Evolutionary conservation across 2,888 invertebrate genomes (phyloP).

Genomic region (Pandemis corylana): DNA sequence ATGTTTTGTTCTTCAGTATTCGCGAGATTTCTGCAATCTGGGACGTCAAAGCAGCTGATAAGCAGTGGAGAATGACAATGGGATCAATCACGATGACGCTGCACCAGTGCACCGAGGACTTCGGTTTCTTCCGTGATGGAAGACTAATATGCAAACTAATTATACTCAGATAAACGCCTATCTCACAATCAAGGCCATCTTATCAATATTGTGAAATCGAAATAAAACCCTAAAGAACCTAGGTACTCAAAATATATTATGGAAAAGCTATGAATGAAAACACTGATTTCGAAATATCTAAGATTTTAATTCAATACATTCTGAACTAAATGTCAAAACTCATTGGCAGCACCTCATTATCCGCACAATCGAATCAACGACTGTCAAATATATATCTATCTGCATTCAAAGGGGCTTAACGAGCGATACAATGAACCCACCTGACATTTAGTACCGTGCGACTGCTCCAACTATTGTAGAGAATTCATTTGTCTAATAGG

Average conservation of each 20-base stretch:
- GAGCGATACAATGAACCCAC: conserved; percentile 41
- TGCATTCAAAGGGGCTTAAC: conserved; percentile 36
- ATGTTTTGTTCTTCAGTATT: neutral
- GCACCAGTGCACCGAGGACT: neutral
- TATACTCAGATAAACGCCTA: conserved; percentile 5
- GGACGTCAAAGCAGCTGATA: conserved; percentile 25
- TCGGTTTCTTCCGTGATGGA: conserved; percentile 15
- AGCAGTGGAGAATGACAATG: conserved; percentile 25
- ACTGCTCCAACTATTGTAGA: conserved; percentile 40
- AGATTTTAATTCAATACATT: neutral
- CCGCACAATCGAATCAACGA: conserved; percentile 28
- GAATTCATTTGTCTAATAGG: conserved; percentile 34
- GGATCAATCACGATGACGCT: conserved; percentile 33
- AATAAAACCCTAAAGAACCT: neutral
- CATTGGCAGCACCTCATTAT: conserved; percentile 11
- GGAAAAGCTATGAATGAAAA: neutral
- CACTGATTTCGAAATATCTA: conserved; percentile 6
- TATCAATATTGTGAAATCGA: neutral
- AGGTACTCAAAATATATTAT: neutral
- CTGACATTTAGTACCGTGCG: conserved; percentile 46
- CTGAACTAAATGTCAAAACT: conserved; percentile 32
- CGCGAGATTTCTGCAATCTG: conserved; percentile 17
- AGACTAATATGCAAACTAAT: conserved; percentile 19
- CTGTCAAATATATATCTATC: conserved; percentile 35
- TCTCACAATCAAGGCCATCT: conserved; percentile 4